Base-by-base conservation (phyloP, 35 echinoderm and acorn worm genomes). In the Acanthaster planci region DNA sequence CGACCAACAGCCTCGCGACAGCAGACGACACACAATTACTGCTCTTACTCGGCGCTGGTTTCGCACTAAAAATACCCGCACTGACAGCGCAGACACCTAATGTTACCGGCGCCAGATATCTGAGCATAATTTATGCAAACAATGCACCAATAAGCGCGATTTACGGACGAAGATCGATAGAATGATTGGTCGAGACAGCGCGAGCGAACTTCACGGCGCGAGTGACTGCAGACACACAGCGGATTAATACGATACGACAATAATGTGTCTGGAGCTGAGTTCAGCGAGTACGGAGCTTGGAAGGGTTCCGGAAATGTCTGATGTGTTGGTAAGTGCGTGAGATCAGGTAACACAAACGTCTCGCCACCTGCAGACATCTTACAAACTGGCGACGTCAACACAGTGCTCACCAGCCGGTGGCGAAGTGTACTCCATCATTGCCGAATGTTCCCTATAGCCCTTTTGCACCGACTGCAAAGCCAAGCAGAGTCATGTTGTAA, bases 81-180 rank as follows among this genome's bases (percentile, higher is more conserved):
- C 81, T 64, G 22, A 60, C 81, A 12, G 81, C 56, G 38, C 81
- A 31, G 30, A 83, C 81, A 51, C 81, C 54, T 38, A 83, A 38
- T 36, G 81, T 81, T 44, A 81, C 79, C 79, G 79, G 53, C 81
- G 81, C 81, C 56, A 83, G 30, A 35, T 83, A 59, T 59, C 81
- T 83, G 53, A 83, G 81, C 81, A 83, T 83, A 83, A 83, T 83
- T 83, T 59, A 83, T 83, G 81, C 64, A 72, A 10, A 7, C 26
- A 72, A 72, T 72, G 64, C 64, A 72, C 64, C 64, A 72, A 72
- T 72, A 72, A 72, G 64, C 26, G 34, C 64, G 15, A 72, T 36
- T 72, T 72, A 72, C 30, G 26, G 64, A 29, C 64, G 64, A 72
- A 72, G 26, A 72, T 34, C 64, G 34, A 72, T 36, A 12, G 64